Evolutionary conservation across 2,113 vertebrate genomes (phyloP).

Genomic region (Paratilapia polleni): DNA sequence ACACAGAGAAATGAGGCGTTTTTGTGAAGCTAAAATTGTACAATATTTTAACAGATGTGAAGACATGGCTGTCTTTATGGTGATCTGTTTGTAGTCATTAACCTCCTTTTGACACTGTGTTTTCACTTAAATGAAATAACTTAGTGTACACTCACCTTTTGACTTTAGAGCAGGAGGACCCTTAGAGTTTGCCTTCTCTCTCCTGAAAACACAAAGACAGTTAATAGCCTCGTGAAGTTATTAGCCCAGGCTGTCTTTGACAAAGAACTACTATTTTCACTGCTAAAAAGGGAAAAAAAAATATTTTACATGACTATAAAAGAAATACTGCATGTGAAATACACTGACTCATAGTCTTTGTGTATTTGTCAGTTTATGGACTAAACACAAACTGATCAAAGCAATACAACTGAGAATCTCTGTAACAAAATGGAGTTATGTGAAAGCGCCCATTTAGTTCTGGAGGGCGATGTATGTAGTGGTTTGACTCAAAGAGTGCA

Average conservation of each 20-base stretch:
- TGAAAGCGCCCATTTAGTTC: slow-evolving; percentile 14
- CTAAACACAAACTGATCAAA: not conserved
- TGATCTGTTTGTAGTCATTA: slow-evolving; percentile 44
- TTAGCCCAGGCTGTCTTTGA: slow-evolving; percentile 15
- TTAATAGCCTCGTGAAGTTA: slow-evolving; percentile 44
- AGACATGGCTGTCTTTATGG: slow-evolving; percentile 22
- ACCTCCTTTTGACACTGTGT: slow-evolving; percentile 36
- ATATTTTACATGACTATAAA: not conserved
- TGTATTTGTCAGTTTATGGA: not conserved
- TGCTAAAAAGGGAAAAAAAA: not conserved
- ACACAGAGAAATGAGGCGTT: slow-evolving; percentile 1
- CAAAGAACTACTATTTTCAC: not conserved
- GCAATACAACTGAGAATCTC: not conserved
- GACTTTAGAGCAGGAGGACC: slow-evolving; percentile 77
- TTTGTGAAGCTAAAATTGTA: slow-evolving; percentile 24
- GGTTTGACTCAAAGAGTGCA: slow-evolving; percentile 36
- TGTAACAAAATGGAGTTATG: not conserved
- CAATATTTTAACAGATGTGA: slow-evolving; percentile 4
- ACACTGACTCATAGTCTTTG: not conserved
- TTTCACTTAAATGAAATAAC: slow-evolving; percentile 18
- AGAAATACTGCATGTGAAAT: not conserved
- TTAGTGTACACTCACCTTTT: slow-evolving; percentile 86
- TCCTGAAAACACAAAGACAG: slow-evolving; percentile 80
- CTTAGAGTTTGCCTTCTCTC: slow-evolving; percentile 68
- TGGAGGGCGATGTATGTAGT: slow-evolving; percentile 34